Evolutionary conservation across 2,888 invertebrate genomes (phyloP).

Genomic region (Aphrophora alni): DNA sequence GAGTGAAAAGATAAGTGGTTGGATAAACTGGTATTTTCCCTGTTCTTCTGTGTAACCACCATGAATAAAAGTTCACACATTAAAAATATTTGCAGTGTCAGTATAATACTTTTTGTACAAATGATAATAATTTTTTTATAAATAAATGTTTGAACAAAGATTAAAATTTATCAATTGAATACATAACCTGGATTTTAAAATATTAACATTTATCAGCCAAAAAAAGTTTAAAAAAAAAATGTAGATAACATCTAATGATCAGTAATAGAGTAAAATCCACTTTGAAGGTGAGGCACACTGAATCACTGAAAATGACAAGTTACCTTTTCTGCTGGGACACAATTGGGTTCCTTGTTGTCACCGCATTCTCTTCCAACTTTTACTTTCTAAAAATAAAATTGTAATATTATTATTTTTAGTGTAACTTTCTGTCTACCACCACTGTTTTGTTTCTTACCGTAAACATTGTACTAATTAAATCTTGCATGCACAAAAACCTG

Average conservation of each 20-base stretch:
- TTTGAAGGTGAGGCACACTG: not conserved
- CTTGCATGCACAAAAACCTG: not conserved
- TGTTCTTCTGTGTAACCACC: too few species aligned
- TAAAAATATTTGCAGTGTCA: too few species aligned
- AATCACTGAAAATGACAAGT: not conserved
- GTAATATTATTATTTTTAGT: slow-evolving; percentile 18
- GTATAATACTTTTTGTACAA: too few species aligned
- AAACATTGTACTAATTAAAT: not conserved
- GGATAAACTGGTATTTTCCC: too few species aligned
- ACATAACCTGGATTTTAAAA: not conserved
- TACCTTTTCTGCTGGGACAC: slow-evolving; percentile 33
- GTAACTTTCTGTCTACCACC: not conserved
- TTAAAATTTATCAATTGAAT: not conserved
- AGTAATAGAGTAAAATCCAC: not conserved
- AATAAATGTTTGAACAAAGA: too few species aligned
- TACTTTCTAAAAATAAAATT: slow-evolving; percentile 43
- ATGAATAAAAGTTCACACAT: too few species aligned
- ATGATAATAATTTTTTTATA: too few species aligned
- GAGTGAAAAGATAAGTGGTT: too few species aligned
- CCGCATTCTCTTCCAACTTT: slow-evolving; percentile 40
- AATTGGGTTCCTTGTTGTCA: slow-evolving; percentile 30
- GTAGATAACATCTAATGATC: not conserved
- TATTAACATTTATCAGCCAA: not conserved
- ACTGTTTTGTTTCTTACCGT: not conserved
- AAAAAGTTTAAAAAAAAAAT: too few species aligned